phyloP scores from a whole-genome alignment of 2,888 invertebrate species.

The Alloscopus bannaensis region DNA sequence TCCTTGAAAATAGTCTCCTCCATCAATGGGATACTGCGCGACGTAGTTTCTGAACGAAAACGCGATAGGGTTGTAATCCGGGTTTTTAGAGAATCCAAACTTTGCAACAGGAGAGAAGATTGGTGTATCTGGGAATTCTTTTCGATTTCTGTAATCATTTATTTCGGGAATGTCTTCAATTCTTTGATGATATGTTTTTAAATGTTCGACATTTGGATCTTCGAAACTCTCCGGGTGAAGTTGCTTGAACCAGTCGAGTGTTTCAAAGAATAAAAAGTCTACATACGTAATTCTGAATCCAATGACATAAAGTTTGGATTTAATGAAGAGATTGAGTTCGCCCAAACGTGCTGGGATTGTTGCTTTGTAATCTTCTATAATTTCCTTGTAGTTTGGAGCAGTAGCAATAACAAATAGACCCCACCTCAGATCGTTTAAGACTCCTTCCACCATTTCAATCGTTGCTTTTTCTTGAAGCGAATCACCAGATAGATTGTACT shows the following conservation, averaged over 20 bases:
- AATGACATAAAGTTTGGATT: not conserved
- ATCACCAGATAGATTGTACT: constrained; percentile 1
- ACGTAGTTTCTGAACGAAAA: constrained; percentile 5
- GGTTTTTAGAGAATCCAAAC: constrained; percentile 3
- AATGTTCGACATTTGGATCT: not conserved
- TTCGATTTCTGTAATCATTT: not conserved
- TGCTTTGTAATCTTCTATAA: not conserved
- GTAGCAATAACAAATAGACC: not conserved
- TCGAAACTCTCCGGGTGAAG: constrained; percentile 4
- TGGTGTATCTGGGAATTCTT: not conserved
- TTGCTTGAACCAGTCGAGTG: not conserved
- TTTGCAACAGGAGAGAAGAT: not conserved
- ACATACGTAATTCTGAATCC: constrained; percentile 1
- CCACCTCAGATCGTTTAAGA: not conserved
- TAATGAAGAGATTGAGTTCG: not conserved
- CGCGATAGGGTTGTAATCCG: not conserved
- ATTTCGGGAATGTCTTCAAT: constrained; percentile 10
- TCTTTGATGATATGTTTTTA: not conserved
- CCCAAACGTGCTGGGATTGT: constrained; percentile 1
- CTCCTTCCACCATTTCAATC: constrained; percentile 4
- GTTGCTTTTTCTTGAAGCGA: not conserved
- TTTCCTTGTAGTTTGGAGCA: constrained; percentile 1
- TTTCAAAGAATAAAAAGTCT: constrained; percentile 16
- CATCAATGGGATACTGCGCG: constrained; percentile 2
- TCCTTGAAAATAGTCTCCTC: not conserved